Conservation (phyloP, 2,888 invertebrate genomes). For the Drosophila borborema region DNA sequence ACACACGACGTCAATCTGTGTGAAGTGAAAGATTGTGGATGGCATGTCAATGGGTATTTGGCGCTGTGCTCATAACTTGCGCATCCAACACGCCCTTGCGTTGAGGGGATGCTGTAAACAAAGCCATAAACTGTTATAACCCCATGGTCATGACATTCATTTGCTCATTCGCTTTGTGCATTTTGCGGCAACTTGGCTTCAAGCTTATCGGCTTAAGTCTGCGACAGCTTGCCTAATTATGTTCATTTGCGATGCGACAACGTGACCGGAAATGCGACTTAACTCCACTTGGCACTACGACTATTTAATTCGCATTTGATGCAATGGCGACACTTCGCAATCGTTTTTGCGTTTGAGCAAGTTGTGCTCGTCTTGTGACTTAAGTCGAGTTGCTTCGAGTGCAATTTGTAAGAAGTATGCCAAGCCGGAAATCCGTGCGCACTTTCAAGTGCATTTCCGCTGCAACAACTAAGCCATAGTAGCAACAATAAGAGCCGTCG, state of each 20-base stretch:
- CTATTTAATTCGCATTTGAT: constrained; percentile 42
- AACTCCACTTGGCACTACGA: constrained; percentile 25
- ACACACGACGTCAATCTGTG: constrained; percentile 10
- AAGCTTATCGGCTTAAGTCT: constrained; percentile 23
- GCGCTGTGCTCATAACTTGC: constrained; percentile 64
- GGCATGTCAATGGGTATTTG: constrained; percentile 47
- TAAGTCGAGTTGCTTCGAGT: constrained; percentile 12
- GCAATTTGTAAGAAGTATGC: constrained; percentile 26
- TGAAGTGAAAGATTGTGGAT: constrained; percentile 21
- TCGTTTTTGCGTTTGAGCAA: constrained; percentile 39
- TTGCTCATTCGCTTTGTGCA: constrained; percentile 5
- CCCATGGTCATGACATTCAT: not conserved
- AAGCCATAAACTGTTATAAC: constrained; percentile 57
- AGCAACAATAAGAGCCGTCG: constrained; percentile 10
- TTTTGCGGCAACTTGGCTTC: constrained; percentile 20
- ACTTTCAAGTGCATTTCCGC: constrained; percentile 73
- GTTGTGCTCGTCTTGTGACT: constrained; percentile 22
- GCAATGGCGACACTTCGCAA: constrained; percentile 35
- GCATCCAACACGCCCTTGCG: constrained; percentile 44
- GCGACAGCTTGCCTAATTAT: constrained; percentile 52
- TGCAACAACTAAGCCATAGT: constrained; percentile 27
- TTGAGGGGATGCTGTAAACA: constrained; percentile 53
- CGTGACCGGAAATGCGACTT: constrained; percentile 55
- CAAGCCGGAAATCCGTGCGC: constrained; percentile 68
- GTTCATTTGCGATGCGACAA: constrained; percentile 44